Base-by-base conservation (phyloP, 2,113 vertebrate genomes). In the Micronycteris hirsuta region DNA sequence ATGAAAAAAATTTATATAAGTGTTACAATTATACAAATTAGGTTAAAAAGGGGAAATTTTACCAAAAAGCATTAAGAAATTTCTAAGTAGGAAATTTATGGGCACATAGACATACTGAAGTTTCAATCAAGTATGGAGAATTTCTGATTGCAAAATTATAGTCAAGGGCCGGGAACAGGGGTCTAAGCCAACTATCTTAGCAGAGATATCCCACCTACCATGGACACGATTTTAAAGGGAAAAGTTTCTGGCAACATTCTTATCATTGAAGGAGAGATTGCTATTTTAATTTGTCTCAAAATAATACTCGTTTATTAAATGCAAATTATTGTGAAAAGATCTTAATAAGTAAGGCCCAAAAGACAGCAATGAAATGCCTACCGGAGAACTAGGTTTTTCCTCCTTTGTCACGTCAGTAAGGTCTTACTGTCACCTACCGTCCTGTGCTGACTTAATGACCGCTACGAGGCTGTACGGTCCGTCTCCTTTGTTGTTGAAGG, bases 401-500 rank as follows among this genome's bases (percentile, higher is more conserved):
- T 86, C 54, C 67, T 15, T 49, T 2, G 28, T 7, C 41, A 20
- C 0, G 13, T 14, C 1, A 2, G 65, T 5, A 13, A 22, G 33
- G 47, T 10, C 41, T 78, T 41, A 58, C 28, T 89, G 92, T 86
- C 70, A 97, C 99, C 98, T 95, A 99, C 99, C 99, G 0, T 99
- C 99, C 94, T 99, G 98, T 10, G 99, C 99, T 4, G 99, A 99
- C 77, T 98, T 99, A 96, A 99, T 98, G 74, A 98, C 92, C 8
- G 99, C 99, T 10, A 98, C 98, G 17, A 99, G 98, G 97, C 99
- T 99, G 97, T 98, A 99, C 0, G 99, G 99, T 28, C 99, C 99
- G 65, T 99, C 99, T 49, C 99, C 99, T 97, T 98, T 98, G 92
- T 96, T 98, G 98, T 99, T 99, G 98, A 99, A 99, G 5, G 99